phyloP scores from a whole-genome alignment of 2,797 vertebrate genomes.

The Corythornis leucogaster region DNA sequence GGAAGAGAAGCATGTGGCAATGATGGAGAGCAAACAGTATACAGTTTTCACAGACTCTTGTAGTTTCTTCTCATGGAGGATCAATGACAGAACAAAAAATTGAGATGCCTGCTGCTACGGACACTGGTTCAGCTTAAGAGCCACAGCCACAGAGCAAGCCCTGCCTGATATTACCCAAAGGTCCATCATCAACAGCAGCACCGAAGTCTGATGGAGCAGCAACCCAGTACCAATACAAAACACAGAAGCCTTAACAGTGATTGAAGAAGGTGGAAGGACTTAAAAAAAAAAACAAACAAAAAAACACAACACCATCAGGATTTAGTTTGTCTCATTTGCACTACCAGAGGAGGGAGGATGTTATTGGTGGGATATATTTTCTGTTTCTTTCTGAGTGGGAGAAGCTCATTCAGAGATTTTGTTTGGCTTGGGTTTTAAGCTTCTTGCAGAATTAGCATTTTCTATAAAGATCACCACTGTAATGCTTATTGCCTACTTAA shows the following conservation, averaged over 20 bases:
- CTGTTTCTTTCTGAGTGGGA: background rate
- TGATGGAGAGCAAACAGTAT: background rate
- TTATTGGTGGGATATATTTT: background rate
- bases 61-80: background rate
- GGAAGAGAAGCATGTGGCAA: background rate
- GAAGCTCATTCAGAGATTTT: background rate
- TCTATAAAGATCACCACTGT: background rate
- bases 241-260: background rate
- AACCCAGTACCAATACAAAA: background rate
- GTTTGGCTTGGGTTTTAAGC: background rate
- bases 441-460: slow-evolving; percentile 7
- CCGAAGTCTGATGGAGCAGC: background rate
- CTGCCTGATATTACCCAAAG: background rate
- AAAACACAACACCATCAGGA: background rate
- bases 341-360: background rate
- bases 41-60: background rate
- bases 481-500: slow-evolving; percentile 35
- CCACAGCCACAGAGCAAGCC: background rate
- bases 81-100: background rate
- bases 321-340: background rate
- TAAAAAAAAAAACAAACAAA: background rate
- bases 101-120: background rate
- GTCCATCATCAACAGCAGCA: background rate
- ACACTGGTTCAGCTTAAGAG: background rate
- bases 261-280: background rate